Base-by-base conservation (phyloP, 2,888 invertebrate species). In the Ichneumoninae sp. region DNA sequence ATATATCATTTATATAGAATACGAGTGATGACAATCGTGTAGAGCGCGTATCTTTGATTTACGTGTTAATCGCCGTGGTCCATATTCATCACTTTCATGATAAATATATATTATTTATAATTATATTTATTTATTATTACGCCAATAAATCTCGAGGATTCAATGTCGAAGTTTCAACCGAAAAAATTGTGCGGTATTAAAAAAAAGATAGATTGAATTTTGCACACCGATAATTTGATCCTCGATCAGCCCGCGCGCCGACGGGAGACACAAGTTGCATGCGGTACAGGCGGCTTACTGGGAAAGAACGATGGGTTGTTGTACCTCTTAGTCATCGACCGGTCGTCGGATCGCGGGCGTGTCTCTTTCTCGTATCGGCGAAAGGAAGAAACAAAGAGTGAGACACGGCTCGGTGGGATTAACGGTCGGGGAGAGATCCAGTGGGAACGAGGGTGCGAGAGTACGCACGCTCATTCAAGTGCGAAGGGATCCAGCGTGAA, bases 241-340 rank as follows among this genome's bases (percentile, higher is more conserved):
- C n/a, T 47, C 26, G 57, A 40, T 26, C 19, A 57, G 36, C 26
- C 13, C 8, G 22, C 13, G 13, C 36, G 19, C 13, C 33, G 54
- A 54, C 19, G 36, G 36, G 36, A n/a, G 54, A 70, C 36, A 36
- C 7, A 52, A 50, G 6, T 36, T 70, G 70, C 10, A 54, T 1
- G 10, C 16, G 52, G 19, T 8, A n/a, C 16, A 50, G 50, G 13
- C 22, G 19, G 22, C 22, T 3, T n/a, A 50, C 19, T 13, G 22
- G 69, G 16, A 16, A 74, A 74, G 57, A 81, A 60, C 19, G 68
- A 60, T 50, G 57, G 22, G 30, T 36, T 40, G 13, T 36, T 50
- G 26, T 26, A 16, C 26, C 47, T 76, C 75, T 83, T 81, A 60
- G 83, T 83, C 76, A 76, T 66, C 66, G 83, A 80, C 66, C 75